phyloP scores from a whole-genome alignment of 2,797 vertebrate species.

The Schizopygopsis malacanthus region DNA sequence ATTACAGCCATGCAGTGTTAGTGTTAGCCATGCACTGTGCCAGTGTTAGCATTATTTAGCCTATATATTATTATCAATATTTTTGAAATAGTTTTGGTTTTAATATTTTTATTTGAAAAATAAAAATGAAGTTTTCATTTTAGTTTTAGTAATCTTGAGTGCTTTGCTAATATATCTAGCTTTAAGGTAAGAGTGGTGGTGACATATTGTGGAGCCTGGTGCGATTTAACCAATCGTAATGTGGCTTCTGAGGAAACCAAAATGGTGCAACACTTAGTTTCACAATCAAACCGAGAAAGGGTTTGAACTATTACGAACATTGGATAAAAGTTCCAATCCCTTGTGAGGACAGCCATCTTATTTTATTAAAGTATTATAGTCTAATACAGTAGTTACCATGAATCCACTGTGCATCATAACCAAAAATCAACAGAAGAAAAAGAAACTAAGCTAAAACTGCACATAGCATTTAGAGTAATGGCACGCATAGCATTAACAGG shows the following conservation, averaged over 20 bases:
- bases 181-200: neutral
- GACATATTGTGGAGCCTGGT: neutral
- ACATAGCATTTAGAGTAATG: neutral
- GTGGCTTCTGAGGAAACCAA: conserved; percentile 10
- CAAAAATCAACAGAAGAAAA: neutral
- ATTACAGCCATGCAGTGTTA: too few relatives aligned
- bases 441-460: neutral
- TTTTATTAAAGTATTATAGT: neutral
- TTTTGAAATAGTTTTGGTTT: neutral
- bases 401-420: neutral
- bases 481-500: too few relatives aligned
- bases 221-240: neutral
- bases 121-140: too few relatives aligned
- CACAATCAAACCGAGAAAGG: conserved; percentile 26
- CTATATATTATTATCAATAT: neutral
- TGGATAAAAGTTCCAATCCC: neutral
- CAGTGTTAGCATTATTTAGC: too few relatives aligned
- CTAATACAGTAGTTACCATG: neutral
- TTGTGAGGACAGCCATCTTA: neutral
- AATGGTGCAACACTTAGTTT: conserved; percentile 18
- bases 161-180: neutral
- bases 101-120: neutral
- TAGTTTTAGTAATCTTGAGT: neutral
- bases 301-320: neutral
- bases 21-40: too few relatives aligned